phyloP scores from a whole-genome alignment of 2,888 invertebrate species.

The Drosophila atripex region DNA sequence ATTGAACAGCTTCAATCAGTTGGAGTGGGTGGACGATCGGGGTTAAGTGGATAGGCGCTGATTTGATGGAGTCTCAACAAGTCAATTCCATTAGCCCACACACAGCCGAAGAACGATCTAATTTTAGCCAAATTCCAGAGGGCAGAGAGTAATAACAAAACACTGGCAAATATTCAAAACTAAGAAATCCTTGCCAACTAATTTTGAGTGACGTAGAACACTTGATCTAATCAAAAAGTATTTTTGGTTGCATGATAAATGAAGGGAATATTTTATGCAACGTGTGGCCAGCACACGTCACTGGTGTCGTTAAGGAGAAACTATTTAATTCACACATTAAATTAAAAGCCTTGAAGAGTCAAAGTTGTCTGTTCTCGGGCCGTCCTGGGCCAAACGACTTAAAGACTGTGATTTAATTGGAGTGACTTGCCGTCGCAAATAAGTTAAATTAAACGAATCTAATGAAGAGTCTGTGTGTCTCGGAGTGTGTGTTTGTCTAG shows the following conservation, averaged over 20 bases:
- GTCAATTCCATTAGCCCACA: conserved; percentile 33
- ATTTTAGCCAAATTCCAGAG: neutral
- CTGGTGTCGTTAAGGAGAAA: conserved; percentile 14
- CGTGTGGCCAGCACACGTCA: neutral
- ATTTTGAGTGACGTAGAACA: neutral
- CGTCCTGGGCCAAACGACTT: conserved; percentile 24
- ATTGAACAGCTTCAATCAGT: conserved; percentile 33
- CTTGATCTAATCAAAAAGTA: neutral
- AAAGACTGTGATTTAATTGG: conserved; percentile 62
- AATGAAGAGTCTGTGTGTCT: conserved; percentile 61
- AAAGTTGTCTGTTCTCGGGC: conserved; percentile 17
- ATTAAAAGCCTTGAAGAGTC: conserved; percentile 18
- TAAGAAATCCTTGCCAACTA: too few species aligned
- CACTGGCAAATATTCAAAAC: neutral
- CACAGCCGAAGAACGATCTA: neutral
- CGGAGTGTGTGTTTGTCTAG: conserved; percentile 11
- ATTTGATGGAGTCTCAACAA: conserved; percentile 44
- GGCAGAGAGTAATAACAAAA: neutral
- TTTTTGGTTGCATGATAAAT: neutral
- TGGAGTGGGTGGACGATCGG: conserved; percentile 12
- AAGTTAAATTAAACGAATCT: conserved; percentile 77
- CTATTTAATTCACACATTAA: conserved; percentile 35
- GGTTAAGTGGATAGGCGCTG: conserved; percentile 30
- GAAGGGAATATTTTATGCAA: neutral
- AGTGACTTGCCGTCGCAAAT: conserved; percentile 43